A percentile compares a stretch with the other conserved stretches of the same genome.
Evolutionary conservation across 2,888 invertebrate genomes (phyloP).

Genomic region (Falcaria lacertinaria): DNA sequence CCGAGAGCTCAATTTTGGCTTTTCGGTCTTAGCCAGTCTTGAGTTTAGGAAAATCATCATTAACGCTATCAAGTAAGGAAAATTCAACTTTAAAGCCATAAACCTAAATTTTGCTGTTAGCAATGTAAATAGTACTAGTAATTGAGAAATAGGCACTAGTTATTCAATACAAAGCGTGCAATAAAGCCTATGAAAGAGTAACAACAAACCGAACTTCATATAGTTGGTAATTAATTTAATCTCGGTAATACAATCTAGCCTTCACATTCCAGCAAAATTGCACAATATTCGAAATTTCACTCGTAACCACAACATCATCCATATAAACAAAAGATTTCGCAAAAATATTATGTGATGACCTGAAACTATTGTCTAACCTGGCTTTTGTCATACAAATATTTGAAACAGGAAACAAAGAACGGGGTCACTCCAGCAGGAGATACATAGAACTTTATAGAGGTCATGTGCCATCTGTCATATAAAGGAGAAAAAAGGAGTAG

Average conservation of each 20-base stretch:
- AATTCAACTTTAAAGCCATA: no score
- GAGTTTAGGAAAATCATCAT: no score
- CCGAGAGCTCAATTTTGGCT: no score
- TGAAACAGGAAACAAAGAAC: background rate
- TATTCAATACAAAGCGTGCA: no score
- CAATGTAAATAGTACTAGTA: no score
- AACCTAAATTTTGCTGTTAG: no score
- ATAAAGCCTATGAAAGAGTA: no score
- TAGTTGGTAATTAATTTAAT: background rate
- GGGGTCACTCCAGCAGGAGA: background rate
- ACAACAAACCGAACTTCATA: no score
- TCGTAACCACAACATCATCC: background rate
- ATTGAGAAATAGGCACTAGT: no score
- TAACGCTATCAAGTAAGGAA: no score
- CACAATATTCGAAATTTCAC: background rate
- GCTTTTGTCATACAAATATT: conserved; percentile 1
- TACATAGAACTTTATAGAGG: no score
- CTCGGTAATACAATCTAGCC: background rate
- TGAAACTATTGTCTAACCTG: conserved; percentile 1
- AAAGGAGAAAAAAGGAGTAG: background rate
- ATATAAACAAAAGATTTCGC: background rate
- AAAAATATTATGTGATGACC: background rate
- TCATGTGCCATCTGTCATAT: background rate
- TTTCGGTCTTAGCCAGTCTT: no score
- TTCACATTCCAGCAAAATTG: background rate